Percentiles rank a stretch among this genome's conserved stretches.
phyloP scores from a whole-genome alignment of 2,113 vertebrate genomes.

The Psilopogon haemacephalus region DNA sequence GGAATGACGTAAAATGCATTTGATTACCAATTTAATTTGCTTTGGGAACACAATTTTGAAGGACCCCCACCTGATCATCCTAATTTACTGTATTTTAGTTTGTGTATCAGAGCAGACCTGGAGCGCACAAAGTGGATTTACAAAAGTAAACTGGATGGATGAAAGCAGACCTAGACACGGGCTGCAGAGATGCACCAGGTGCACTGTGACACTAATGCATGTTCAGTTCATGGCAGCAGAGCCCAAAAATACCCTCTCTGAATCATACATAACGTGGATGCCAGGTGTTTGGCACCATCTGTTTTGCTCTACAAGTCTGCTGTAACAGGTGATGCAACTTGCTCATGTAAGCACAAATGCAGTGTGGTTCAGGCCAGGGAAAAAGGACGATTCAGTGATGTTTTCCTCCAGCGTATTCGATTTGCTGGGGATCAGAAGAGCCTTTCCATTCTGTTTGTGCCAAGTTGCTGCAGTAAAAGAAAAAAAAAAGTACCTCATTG shows the following conservation, averaged over 20 bases:
- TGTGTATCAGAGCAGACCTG: not conserved
- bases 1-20: not conserved
- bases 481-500: not conserved
- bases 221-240: not conserved
- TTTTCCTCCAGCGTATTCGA: not conserved
- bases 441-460: not conserved
- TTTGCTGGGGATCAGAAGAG: not conserved
- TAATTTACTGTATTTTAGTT: not conserved
- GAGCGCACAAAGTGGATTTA: not conserved
- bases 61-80: not conserved
- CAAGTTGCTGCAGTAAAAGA: not conserved
- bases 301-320: constrained; percentile 7
- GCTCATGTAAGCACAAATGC: not conserved
- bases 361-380: not conserved
- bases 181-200: not conserved
- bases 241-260: not conserved
- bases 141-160: constrained; percentile 30
- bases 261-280: not conserved
- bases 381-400: not conserved
- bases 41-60: not conserved
- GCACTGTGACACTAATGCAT: not conserved
- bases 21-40: not conserved
- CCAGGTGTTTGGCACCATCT: constrained; percentile 16
- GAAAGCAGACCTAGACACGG: not conserved
- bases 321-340: constrained; percentile 16